These are phyloP conservation scores for Xenopus petersii DNA, from an alignment of 2,797 vertebrate genomes.

Conservation along the genomic window DNA sequence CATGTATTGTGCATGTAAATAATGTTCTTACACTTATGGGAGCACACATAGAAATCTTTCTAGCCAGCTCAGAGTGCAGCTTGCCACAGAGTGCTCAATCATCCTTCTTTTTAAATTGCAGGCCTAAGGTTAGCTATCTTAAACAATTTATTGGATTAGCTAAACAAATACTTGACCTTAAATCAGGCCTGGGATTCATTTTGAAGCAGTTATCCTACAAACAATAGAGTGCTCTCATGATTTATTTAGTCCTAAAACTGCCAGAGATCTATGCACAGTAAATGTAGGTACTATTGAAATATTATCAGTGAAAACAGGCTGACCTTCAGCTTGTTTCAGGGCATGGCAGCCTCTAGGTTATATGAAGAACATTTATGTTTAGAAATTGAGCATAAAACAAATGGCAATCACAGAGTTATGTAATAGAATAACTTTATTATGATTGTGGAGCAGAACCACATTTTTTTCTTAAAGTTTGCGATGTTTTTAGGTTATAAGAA, in stretches of 20 bases:
- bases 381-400: not conserved
- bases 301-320: not conserved
- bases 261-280: not conserved
- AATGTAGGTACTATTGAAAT: not conserved
- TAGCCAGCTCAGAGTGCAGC: too few species aligned
- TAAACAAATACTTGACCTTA: not conserved
- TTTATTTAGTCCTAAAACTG: not conserved
- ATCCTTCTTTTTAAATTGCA: not conserved
- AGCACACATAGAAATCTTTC: too few species aligned
- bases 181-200: not conserved
- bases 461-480: too few species aligned
- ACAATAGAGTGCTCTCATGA: not conserved
- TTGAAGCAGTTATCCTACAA: not conserved
- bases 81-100: not conserved
- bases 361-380: not conserved
- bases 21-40: too few species aligned
- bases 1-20: too few species aligned
- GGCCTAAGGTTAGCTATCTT: conserved; percentile 1
- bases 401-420: too few species aligned
- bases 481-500: too few species aligned
- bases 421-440: too few species aligned
- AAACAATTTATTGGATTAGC: not conserved
- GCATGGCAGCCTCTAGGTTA: too few species aligned
- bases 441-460: too few species aligned
- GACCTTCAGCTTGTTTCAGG: not conserved